A percentile compares a stretch with the other conserved stretches of the same genome.
These are phyloP conservation scores for Vidua chalybeata DNA, from an alignment of 2,113 vertebrate species.

Conservation along the genomic window DNA sequence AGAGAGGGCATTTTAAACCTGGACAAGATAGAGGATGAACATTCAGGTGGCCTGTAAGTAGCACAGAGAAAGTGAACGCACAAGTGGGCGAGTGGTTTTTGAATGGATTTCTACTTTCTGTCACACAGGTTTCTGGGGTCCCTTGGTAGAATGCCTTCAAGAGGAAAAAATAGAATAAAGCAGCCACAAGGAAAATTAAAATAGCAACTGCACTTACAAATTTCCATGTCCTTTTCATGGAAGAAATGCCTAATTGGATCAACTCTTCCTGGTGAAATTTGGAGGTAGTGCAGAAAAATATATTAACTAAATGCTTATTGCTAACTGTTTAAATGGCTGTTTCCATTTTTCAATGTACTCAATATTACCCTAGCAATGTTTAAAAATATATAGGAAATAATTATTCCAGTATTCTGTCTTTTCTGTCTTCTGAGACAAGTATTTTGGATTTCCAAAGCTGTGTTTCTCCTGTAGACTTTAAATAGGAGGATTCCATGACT, in stretches of 20 bases:
- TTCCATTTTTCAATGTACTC: neutral
- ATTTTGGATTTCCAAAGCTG: neutral
- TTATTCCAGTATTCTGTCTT: neutral
- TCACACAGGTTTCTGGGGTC: neutral
- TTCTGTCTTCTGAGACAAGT: neutral
- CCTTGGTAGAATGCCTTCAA: neutral
- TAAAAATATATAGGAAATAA: neutral
- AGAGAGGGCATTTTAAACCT: neutral
- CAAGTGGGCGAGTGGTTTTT: neutral
- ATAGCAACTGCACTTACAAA: neutral
- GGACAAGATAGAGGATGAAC: neutral
- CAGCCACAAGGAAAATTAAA: neutral
- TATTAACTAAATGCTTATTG: neutral
- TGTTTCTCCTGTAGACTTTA: neutral
- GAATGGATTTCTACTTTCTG: neutral
- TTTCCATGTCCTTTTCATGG: neutral
- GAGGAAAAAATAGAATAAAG: neutral
- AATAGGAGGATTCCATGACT: neutral
- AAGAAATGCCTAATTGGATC: neutral
- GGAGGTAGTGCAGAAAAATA: neutral
- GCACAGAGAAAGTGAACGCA: neutral
- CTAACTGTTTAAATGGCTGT: neutral
- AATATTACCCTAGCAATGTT: neutral
- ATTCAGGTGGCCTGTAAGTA: neutral
- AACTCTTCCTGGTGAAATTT: neutral